Evolutionary conservation across 1,140 invertebrate genomes (phyloP).

Genomic region (Plutomurus gul): DNA sequence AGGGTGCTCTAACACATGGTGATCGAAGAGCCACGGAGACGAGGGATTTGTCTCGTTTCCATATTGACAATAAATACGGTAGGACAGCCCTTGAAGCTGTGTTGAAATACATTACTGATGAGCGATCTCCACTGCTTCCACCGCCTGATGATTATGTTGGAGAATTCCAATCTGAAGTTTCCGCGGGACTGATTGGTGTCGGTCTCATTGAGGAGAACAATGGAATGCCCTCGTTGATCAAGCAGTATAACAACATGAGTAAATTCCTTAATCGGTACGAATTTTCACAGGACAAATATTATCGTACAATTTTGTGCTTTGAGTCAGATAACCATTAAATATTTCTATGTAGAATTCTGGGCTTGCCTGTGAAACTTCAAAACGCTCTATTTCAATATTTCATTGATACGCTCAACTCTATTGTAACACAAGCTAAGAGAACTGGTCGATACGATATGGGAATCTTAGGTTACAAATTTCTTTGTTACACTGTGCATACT

Average conservation of each 20-base stretch:
- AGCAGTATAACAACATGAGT: constrained; percentile 97
- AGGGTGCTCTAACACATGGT: constrained; percentile 93
- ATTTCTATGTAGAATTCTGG: constrained; percentile 73
- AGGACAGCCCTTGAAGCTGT: constrained; percentile 89
- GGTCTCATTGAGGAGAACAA: constrained; percentile 83
- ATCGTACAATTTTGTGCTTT: not conserved
- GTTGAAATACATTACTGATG: constrained; percentile 80
- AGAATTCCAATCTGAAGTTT: constrained; percentile 90
- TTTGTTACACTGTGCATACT: not conserved
- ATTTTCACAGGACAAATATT: not conserved
- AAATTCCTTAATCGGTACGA: constrained; percentile 88
- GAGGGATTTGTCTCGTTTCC: constrained; percentile 94
- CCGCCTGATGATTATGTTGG: constrained; percentile 86
- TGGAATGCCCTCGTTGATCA: constrained; percentile 80
- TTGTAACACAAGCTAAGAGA: constrained; percentile 80
- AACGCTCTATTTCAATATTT: constrained; percentile 98
- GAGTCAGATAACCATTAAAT: not conserved
- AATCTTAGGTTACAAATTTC: constrained; percentile 76
- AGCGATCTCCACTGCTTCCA: constrained; percentile 74
- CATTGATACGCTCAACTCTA: constrained; percentile 87
- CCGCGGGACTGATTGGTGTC: constrained; percentile 86
- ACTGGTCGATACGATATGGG: constrained; percentile 80
- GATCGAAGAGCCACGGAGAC: constrained; percentile 96
- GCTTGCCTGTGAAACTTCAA: constrained; percentile 94
- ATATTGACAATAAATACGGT: constrained; percentile 98